Base-by-base conservation (phyloP, 2,888 invertebrate genomes). In the Parapristionchus giblindavisi region DNA sequence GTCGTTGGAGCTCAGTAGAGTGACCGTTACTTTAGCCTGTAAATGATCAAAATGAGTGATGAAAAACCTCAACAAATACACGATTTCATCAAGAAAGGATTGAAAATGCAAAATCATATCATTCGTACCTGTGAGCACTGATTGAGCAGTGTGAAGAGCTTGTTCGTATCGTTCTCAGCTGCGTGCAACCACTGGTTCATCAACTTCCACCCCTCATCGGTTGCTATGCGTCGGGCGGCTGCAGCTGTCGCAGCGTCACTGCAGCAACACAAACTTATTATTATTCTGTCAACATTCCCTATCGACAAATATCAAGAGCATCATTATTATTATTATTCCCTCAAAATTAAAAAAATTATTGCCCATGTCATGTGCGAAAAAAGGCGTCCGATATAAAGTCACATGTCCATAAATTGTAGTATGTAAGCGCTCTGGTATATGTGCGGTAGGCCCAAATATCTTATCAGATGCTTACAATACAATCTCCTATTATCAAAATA, bases 181-280 rank as follows among this genome's bases (percentile, higher is more conserved):
- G 95, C 94, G 76, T 93, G 93, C 71, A 97, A 90, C 97, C 97
- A 98, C 84, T 92, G 92, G 87, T 94, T 93, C 61, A 95, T 92
- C 76, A 95, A 91, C 82, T 93, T 92, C 97, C 97, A 98, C 61
- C 96, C 97, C 81, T 77, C 78, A 43, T 70, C 75, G 17, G 80
- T 78, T 8, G 63, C 61, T 29, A 80, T 78, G 3, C 80, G 58
- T 34, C 58, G 60, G 24, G 60, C 34, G 6, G 72, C 76, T 27
- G 74, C 76, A 6, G 51, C 72, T 17, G 75, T 27, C 14, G 75
- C 77, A n/a, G 43, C 65, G 43, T 74, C 76, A 66, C 76, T 76
- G 70, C 48, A 68, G 34, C 21, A 27, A 65, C 11, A 17, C 14
- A n/a, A n/a, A n/a, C n/a, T n/a, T n/a, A n/a, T n/a, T n/a, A n/a